Base-by-base conservation (phyloP, 1,140 invertebrate genomes). In the Drosophila mojavensis region DNA sequence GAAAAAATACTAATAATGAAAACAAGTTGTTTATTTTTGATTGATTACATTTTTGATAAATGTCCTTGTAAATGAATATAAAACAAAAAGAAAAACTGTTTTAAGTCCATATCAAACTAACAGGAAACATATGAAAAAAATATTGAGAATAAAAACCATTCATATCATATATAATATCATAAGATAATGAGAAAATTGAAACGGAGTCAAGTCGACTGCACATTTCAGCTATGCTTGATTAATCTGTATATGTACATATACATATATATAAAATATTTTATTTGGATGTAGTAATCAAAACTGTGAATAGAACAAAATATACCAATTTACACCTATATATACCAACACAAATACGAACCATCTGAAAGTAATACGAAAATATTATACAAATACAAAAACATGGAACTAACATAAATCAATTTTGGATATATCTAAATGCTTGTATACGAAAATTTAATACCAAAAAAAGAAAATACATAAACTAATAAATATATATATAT, bases 261-360 rank as follows among this genome's bases (percentile, higher is more conserved):
- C 48, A 67, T 50, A 59, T 39, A 43, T 53, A 59, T 71, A 70
- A 36, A 75, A 28, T 66, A 84, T 54, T 39, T 55, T 71, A 75
- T 71, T 65, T 65, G 69, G 50, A 76, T 75, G 70, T 73, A 74
- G 68, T 82, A 59, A 88, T 88, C 76, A 59, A 66, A 86, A 83
- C 83, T 88, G 83, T 86, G 82, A 86, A 86, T 86, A 86, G 82
- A 88, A 72, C 65, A 86, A 86, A 88, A 83, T 86, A 86, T 82
- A 84, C 80, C 81, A 80, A 84, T 80, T 84, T 83, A 83, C 62
- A 79, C 36, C 62, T 47, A 15, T 0, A 55, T 70, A 45, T 66
- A 83, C 65, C 72, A 70, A 24, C 11, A 26, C 11, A 13, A 13
- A 50, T 50, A 50, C 48, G 24, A 79, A 86, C 79, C 75, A 83